Base-by-base conservation (phyloP, 2,797 vertebrate species). In the Melanogrammus aeglefinus region DNA sequence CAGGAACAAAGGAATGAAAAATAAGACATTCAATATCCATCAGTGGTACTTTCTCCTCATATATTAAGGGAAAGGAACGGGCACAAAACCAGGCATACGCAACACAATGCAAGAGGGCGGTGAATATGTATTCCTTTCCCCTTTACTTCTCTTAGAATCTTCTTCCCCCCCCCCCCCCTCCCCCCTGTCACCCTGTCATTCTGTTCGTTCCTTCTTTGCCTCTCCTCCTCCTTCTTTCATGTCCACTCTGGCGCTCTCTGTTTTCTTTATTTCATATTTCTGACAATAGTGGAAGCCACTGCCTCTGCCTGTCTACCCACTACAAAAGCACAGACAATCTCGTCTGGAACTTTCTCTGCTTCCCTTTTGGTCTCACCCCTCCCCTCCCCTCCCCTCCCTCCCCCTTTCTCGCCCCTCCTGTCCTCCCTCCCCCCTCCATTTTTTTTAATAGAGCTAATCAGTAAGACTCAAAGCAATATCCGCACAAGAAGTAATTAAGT, bases 401-500 rank as follows among this genome's bases (percentile, higher is more conserved):
- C 18, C 18, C 47, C 47, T 21, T 21, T 21, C 47, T 21, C 47
- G 0, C 16, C 47, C 47, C 18, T 16, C 18, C 47, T 4, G 12
- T 16, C 18, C 47, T 16, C 41, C 41, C 10, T 16, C 41, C 12
- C 41, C 81, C 66, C 83, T 57, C 80, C 85, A n/a, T 73, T 51
- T 35, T 47, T 57, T 66, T n/a, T 84, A 83, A 84, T 84, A 81
- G 78, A 81, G 88, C 85, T 88, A 90, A 92, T 94, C 88, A 91
- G 79, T 78, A 84, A 82, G 90, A 88, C 83, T 88, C 84, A 85
- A 90, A 91, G 88, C 88, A 86, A 87, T 88, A 88, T 88, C 78
- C 87, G 72, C 84, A 87, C 88, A 86, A 80, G 82, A 91, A 86
- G 88, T 90, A 92, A 93, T 93, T 94, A 90, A 90, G 84, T 91